Percentiles rank a stretch among this genome's conserved stretches.
Evolutionary conservation across 2,888 invertebrate species (phyloP).

Genomic region (Oscheius sp.): DNA sequence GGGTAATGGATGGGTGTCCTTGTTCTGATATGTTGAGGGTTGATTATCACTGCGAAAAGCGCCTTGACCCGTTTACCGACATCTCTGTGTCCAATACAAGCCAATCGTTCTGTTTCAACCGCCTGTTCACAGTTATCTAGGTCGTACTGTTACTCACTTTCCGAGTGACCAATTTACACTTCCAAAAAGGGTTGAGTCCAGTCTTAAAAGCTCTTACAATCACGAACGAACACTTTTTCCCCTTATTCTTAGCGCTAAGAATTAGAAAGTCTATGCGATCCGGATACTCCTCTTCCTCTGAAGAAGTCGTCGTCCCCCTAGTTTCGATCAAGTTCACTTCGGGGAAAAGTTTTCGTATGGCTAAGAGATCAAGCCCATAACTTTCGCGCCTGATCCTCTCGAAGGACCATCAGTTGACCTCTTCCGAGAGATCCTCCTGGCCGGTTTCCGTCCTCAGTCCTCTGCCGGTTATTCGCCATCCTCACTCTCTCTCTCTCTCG

Average conservation of each 20-base stretch:
- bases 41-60: slow-evolving; percentile 22
- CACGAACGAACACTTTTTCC: background rate
- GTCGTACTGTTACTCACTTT: background rate
- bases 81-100: slow-evolving; percentile 34
- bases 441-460: slow-evolving; percentile 10
- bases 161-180: background rate
- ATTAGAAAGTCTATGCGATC: background rate
- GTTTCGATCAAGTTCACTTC: background rate
- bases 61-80: slow-evolving; percentile 35
- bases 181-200: background rate
- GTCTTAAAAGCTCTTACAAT: background rate
- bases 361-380: slow-evolving; percentile 9
- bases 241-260: background rate
- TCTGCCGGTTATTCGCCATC: background rate
- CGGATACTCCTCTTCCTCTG: background rate
- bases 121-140: slow-evolving; percentile 12
- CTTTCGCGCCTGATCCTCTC: background rate
- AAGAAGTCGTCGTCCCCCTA: background rate
- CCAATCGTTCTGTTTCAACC: slow-evolving; percentile 15
- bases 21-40: slow-evolving; percentile 30
- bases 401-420: slow-evolving; percentile 4
- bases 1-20: slow-evolving; percentile 26
- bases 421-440: background rate
- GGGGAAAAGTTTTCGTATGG: background rate
- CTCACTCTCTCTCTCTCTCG: background rate